Evolutionary conservation across 2,797 vertebrate species (phyloP).

Genomic region (Enteromius unitaeniatus): DNA sequence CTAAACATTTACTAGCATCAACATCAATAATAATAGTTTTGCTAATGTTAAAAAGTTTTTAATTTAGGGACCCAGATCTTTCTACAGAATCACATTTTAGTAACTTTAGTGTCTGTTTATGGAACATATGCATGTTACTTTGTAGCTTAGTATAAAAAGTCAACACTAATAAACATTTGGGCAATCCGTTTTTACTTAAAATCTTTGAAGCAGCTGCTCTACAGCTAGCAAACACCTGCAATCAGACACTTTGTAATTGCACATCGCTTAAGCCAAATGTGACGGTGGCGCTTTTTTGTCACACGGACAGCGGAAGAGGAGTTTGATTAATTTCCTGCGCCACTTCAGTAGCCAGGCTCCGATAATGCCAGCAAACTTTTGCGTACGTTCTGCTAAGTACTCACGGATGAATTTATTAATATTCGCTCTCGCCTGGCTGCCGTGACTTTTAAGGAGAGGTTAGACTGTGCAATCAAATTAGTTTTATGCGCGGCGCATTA

Average conservation of each 20-base stretch:
- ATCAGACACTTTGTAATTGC: slow-evolving; percentile 40
- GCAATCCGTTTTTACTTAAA: slow-evolving; percentile 6
- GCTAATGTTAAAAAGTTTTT: too few relatives aligned
- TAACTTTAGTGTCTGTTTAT: background rate
- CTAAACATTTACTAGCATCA: background rate
- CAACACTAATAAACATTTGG: background rate
- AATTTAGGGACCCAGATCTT: too few relatives aligned
- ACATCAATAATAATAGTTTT: background rate
- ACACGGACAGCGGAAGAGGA: slow-evolving; percentile 21
- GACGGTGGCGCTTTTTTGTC: slow-evolving; percentile 34
- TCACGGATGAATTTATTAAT: slow-evolving; percentile 36
- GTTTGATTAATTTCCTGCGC: slow-evolving; percentile 56
- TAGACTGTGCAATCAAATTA: slow-evolving; percentile 62
- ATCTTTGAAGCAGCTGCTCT: background rate
- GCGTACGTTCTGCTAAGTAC: slow-evolving; percentile 27
- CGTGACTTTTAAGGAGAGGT: slow-evolving; percentile 61
- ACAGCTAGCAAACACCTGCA: slow-evolving; percentile 26
- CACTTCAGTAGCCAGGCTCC: slow-evolving; percentile 25
- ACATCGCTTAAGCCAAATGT: slow-evolving; percentile 9
- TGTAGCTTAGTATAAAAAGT: background rate
- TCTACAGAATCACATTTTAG: background rate
- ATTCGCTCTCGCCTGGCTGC: slow-evolving; percentile 61
- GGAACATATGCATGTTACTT: background rate
- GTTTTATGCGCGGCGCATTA: slow-evolving; percentile 58
- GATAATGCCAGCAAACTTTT: slow-evolving; percentile 67